Base-by-base conservation (phyloP, 2,113 vertebrate species). In the Stegastes partitus region DNA sequence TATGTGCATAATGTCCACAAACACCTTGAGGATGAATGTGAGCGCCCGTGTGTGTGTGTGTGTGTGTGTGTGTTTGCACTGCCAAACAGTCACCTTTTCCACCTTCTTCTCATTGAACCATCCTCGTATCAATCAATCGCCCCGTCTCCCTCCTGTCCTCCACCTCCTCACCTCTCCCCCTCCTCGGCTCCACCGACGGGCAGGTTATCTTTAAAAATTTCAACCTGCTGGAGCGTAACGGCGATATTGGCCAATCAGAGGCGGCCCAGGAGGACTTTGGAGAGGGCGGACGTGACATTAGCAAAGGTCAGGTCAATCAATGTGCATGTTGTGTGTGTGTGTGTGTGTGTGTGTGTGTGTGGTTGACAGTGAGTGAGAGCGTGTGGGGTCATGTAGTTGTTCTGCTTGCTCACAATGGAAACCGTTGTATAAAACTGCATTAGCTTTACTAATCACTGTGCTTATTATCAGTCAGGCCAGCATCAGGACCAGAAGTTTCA, bases 1-100 rank as follows among this genome's bases (percentile, higher is more conserved):
- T 61, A 26, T 70, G 26, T 50, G 31, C 37, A 62, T 77, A 67
- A 87, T 81, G 37, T 58, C 39, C 55, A 49, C 54, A 75, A 58
- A 75, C 65, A 58, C 62, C 70, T 57, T 68, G 21, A 63, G 66
- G 51, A 9, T 73, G 68, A 58, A 25, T 49, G n/a, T n/a, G n/a
- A n/a, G n/a, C n/a, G n/a, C n/a, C n/a, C n/a, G n/a, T n/a, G n/a
- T n/a, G n/a, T n/a, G n/a, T n/a, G n/a, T n/a, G n/a, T n/a, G n/a
- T n/a, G n/a, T n/a, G n/a, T 67, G 54, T 73, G 77, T 47, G 49
- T 53, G 65, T 55, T 64, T 56, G 25, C 21, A 25, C 44, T 44
- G 19, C 42, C 28, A 44, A 64, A 37, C 31, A 53, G 16, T 57
- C 55, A 55, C 59, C 73, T 42, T 72, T 68, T 55, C 62, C 51